phyloP scores from a whole-genome alignment of 2,797 vertebrate species.

The Poecilia wingei region DNA sequence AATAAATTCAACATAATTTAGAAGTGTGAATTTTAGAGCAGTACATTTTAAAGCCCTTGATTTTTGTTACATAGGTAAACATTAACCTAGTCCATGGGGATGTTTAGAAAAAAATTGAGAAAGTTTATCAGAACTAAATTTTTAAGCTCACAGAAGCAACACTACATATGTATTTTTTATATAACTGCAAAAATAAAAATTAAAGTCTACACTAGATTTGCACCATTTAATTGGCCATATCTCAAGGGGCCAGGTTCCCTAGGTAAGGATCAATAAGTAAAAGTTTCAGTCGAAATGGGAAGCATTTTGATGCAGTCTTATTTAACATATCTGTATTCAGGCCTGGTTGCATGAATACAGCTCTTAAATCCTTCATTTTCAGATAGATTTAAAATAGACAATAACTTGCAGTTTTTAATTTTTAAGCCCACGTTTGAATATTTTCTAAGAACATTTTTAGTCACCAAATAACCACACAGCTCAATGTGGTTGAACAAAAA shows the following conservation, averaged over 20 bases:
- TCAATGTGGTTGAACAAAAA: slow-evolving; percentile 58
- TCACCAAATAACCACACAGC: slow-evolving; percentile 12
- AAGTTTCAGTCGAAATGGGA: background rate
- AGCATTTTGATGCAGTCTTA: background rate
- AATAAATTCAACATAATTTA: background rate
- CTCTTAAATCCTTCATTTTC: background rate
- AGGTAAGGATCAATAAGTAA: background rate
- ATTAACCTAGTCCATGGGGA: background rate
- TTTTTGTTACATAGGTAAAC: background rate
- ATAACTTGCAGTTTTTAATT: background rate
- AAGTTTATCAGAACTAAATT: background rate
- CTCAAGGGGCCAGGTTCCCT: background rate
- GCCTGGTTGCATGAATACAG: background rate
- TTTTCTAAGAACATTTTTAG: background rate
- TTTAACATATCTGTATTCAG: too few relatives aligned
- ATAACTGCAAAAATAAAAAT: background rate
- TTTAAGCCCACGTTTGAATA: background rate
- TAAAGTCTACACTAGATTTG: background rate
- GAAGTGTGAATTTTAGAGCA: background rate
- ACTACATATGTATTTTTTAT: background rate
- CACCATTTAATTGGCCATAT: background rate
- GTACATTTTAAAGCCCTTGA: background rate
- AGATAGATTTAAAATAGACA: background rate
- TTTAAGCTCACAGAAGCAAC: background rate
- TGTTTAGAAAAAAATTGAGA: background rate